A percentile compares a stretch with the other conserved stretches of the same genome.
Evolutionary conservation across 2,113 vertebrate genomes (phyloP).

Genomic region (Cochlearius cochlearius): DNA sequence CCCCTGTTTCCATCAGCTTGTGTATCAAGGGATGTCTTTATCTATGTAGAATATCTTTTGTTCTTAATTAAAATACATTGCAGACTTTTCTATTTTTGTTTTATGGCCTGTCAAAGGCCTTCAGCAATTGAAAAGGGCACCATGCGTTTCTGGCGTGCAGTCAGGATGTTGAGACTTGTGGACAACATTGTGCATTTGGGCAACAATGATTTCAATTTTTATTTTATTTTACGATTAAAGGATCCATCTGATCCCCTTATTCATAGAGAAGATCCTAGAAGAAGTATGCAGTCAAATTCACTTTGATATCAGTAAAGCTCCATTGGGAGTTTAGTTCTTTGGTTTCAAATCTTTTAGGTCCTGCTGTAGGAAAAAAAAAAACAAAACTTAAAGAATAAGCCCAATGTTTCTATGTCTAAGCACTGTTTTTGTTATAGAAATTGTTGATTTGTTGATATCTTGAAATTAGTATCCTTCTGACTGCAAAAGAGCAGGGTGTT

Average conservation of each 20-base stretch:
- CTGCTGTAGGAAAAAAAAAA: not conserved
- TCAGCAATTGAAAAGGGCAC: not conserved
- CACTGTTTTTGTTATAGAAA: not conserved
- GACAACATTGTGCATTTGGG: not conserved
- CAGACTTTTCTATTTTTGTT: not conserved
- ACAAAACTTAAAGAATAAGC: not conserved
- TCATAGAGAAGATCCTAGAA: not conserved
- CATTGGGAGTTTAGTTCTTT: not conserved
- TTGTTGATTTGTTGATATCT: not conserved
- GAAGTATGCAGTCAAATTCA: not conserved
- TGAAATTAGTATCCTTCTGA: not conserved
- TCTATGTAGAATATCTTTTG: not conserved
- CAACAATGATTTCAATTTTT: not conserved
- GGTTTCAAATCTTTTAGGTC: not conserved
- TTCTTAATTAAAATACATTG: not conserved
- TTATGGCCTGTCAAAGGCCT: not conserved
- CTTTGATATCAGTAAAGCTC: not conserved
- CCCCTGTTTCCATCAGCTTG: not conserved
- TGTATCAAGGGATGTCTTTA: not conserved
- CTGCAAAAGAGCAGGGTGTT: not conserved
- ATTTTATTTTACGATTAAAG: not conserved
- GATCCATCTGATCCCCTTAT: not conserved
- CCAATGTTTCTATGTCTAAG: not conserved
- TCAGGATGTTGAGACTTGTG: not conserved
- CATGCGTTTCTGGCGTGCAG: not conserved